phyloP scores from a whole-genome alignment of 2,113 vertebrate species.

The Ptilorrhoa leucosticta region DNA sequence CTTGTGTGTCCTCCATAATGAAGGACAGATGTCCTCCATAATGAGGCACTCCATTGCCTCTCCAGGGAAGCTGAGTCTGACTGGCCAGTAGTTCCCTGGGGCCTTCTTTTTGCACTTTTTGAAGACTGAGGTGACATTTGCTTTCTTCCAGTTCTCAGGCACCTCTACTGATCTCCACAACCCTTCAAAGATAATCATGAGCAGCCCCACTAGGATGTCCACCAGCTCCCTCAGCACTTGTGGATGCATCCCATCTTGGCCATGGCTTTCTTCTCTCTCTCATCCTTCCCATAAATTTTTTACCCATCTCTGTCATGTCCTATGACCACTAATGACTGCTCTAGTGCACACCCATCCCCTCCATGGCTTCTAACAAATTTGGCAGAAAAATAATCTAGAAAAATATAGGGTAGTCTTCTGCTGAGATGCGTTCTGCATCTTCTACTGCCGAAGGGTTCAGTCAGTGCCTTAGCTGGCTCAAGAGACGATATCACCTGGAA shows the following conservation, averaged over 20 bases:
- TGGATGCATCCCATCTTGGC: not conserved
- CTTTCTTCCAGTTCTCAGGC: not conserved
- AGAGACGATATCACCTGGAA: not conserved
- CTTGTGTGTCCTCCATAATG: not conserved
- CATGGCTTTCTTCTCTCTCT: not conserved
- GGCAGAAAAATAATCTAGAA: not conserved
- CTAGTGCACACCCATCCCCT: not conserved
- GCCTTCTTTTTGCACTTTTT: not conserved
- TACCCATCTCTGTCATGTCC: not conserved
- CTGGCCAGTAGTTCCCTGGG: not conserved
- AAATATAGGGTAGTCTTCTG: not conserved
- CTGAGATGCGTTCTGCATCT: not conserved
- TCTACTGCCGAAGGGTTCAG: not conserved
- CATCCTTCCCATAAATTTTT: not conserved
- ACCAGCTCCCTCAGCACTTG: no score
- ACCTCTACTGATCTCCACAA: not conserved
- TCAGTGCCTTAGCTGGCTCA: not conserved
- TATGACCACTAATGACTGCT: rapidly evolving
- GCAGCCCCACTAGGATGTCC: not conserved
- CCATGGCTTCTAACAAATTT: not conserved
- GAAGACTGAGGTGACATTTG: not conserved
- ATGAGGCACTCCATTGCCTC: no score
- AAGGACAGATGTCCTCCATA: not conserved
- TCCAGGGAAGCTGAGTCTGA: not conserved
- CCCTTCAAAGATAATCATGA: not conserved